A percentile compares a stretch with the other conserved stretches of the same genome.
phyloP scores from a whole-genome alignment of 2,113 vertebrate species.

The Solenodon paradoxus region DNA sequence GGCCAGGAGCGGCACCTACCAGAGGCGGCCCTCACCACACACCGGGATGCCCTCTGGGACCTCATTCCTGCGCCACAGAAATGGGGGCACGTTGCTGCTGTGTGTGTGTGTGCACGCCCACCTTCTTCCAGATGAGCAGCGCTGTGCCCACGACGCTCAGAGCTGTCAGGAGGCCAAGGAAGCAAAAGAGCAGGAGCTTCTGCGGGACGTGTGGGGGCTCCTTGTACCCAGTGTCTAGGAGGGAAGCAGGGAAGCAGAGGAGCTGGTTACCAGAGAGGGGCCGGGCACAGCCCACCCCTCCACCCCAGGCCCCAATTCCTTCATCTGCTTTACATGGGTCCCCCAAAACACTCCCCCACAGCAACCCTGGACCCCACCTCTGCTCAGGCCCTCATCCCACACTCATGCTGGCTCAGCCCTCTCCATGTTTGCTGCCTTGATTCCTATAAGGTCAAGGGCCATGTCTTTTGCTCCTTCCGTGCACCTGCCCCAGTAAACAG shows the following conservation, averaged over 20 bases:
- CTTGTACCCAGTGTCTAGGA: conserved; percentile 73
- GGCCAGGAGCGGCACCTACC: neutral
- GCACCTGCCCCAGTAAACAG: neutral
- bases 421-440: rapidly evolving
- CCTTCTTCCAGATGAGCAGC: conserved; percentile 82
- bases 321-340: no score
- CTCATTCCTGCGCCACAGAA: rapidly evolving
- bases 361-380: no score
- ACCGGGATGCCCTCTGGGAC: rapidly evolving
- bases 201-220: neutral
- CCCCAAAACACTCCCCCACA: neutral
- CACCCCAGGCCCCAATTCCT: neutral
- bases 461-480: neutral
- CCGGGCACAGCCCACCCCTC: neutral
- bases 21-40: neutral
- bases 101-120: neutral
- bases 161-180: conserved; percentile 55
- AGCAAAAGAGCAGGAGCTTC: conserved; percentile 46
- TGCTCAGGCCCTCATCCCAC: no score
- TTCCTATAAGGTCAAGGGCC: neutral
- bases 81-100: rapidly evolving
- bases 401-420: rapidly evolving
- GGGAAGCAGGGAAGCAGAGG: neutral
- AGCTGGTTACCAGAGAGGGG: conserved; percentile 3
- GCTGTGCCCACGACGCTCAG: conserved; percentile 74